phyloP scores from a whole-genome alignment of 2,888 invertebrate species.

The Drosophila anomelani region DNA sequence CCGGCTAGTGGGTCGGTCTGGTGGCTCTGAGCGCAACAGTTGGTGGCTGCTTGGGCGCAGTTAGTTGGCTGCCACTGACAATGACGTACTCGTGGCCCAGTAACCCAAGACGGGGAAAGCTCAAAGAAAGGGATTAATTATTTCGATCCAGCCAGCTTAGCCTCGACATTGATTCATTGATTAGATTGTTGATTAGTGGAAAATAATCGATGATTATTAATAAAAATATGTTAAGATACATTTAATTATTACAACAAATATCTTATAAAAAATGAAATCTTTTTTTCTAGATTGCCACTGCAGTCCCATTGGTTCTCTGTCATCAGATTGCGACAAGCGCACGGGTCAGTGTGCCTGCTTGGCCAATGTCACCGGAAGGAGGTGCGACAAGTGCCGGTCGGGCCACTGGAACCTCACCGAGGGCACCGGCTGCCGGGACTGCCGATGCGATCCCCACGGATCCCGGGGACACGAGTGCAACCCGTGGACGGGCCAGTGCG shows the following conservation, averaged over 20 bases:
- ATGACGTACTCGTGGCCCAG: slow-evolving; percentile 44
- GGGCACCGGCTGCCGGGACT: slow-evolving; percentile 91
- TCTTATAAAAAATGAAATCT: slow-evolving; percentile 26
- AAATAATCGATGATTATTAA: neutral
- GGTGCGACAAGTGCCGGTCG: slow-evolving; percentile 91
- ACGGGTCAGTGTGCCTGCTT: slow-evolving; percentile 92
- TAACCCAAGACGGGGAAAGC: slow-evolving; percentile 45
- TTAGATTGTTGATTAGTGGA: slow-evolving; percentile 1
- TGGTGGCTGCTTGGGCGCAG: slow-evolving; percentile 46
- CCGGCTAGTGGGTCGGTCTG: slow-evolving; percentile 20
- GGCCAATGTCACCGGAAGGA: slow-evolving; percentile 89
- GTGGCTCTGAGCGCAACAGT: slow-evolving; percentile 17
- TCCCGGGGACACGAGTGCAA: slow-evolving; percentile 89
- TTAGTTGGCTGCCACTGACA: slow-evolving; percentile 45
- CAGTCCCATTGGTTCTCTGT: slow-evolving; percentile 89
- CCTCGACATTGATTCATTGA: neutral
- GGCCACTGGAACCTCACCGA: slow-evolving; percentile 92
- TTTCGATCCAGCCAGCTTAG: neutral
- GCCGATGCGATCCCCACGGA: slow-evolving; percentile 91
- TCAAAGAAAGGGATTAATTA: slow-evolving; percentile 20
- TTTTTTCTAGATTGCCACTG: slow-evolving; percentile 93
- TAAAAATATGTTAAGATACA: neutral
- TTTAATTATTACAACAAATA: neutral
- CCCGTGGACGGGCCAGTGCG: slow-evolving; percentile 90
- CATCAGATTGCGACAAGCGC: slow-evolving; percentile 90